These are phyloP conservation scores for Holotrichia oblita DNA, from an alignment of 1,140 invertebrate species.

Conservation along the genomic window DNA sequence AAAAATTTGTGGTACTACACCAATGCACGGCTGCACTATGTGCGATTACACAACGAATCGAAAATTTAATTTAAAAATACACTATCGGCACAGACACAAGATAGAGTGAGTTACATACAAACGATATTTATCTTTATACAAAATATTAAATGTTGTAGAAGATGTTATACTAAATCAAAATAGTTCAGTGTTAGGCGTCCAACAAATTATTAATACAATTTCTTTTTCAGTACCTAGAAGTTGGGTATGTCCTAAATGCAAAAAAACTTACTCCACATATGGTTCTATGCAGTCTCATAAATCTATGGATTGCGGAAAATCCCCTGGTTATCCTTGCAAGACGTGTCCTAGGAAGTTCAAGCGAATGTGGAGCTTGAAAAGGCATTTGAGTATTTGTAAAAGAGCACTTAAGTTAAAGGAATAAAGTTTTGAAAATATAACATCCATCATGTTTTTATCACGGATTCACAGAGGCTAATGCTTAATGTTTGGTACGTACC, in stretches of 20 bases:
- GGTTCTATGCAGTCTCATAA: constrained; percentile 39
- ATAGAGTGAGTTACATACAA: neutral
- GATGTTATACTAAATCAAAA: neutral
- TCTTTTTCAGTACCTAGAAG: constrained; percentile 5
- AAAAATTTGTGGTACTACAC: too few relatives aligned
- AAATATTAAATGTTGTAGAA: neutral
- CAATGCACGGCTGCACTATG: too few relatives aligned
- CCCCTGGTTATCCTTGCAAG: neutral
- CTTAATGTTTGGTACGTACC: too few relatives aligned
- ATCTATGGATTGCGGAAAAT: constrained; percentile 38
- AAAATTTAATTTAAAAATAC: too few relatives aligned
- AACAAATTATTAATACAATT: neutral
- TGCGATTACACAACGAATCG: too few relatives aligned
- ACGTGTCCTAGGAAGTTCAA: constrained; percentile 27
- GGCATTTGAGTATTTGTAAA: constrained; percentile 34
- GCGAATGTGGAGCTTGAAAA: constrained; percentile 34
- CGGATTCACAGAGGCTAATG: too few relatives aligned
- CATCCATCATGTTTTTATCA: neutral
- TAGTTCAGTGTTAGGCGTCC: neutral
- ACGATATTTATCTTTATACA: neutral
- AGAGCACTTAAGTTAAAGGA: neutral
- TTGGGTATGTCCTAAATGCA: constrained; percentile 40
- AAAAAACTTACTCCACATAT: constrained; percentile 30
- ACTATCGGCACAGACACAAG: neutral
- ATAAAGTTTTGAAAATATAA: neutral